phyloP scores from a whole-genome alignment of 1,140 invertebrate species.

The Drosophila truncata region DNA sequence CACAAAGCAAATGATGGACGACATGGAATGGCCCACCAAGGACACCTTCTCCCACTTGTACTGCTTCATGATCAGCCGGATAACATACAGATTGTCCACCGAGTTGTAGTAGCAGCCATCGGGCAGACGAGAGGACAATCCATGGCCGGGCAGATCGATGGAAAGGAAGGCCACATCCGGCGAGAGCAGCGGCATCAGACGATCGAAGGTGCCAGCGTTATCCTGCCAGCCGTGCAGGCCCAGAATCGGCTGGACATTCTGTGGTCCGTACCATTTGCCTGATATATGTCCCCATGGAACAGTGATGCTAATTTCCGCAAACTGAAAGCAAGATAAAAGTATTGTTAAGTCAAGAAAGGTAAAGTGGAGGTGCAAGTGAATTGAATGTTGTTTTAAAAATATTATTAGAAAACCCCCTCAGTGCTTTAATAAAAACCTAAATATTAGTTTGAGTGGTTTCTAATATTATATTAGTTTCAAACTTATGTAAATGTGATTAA shows the following conservation, averaged over 20 bases:
- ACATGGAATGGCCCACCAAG: constrained; percentile 89
- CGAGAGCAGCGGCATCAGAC: constrained; percentile 88
- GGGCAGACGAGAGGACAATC: constrained; percentile 89
- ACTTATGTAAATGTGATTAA: not conserved
- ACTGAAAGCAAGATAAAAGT: constrained; percentile 39
- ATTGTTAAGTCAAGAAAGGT: no score
- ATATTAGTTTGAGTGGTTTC: not conserved
- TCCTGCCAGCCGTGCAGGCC: constrained; percentile 92
- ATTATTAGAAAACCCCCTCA: not conserved
- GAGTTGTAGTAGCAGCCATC: constrained; percentile 88
- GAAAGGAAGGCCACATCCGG: constrained; percentile 88
- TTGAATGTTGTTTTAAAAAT: not conserved
- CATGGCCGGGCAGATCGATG: constrained; percentile 91
- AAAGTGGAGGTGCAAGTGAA: no score
- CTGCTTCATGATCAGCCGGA: constrained; percentile 88
- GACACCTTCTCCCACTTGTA: constrained; percentile 90
- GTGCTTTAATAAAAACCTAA: not conserved
- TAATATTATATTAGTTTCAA: not conserved
- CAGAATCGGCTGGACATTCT: constrained; percentile 88
- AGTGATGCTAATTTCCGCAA: constrained; percentile 90
- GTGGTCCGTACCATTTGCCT: constrained; percentile 90
- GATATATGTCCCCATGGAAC: constrained; percentile 92
- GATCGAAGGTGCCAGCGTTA: constrained; percentile 91
- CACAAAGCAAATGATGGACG: constrained; percentile 87
- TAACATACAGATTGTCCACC: constrained; percentile 87